Conservation (phyloP, 1,140 invertebrate genomes). For the Tachypleus tridentatus region DNA sequence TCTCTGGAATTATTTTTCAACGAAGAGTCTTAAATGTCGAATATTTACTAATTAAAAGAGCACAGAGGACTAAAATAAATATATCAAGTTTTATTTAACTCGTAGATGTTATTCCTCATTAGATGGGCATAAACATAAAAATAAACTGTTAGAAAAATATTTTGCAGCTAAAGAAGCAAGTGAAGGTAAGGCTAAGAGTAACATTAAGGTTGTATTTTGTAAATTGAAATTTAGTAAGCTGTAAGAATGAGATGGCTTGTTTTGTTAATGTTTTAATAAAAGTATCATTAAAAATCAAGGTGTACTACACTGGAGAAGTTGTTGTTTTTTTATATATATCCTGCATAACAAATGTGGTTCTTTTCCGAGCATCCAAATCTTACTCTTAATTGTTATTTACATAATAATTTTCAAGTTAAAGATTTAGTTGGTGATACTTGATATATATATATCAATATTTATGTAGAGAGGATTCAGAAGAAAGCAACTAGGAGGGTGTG, state of each 20-base stretch:
- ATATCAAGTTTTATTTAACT: too few species aligned
- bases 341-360: background rate
- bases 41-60: too few species aligned
- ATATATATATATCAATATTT: too few species aligned
- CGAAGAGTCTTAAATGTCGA: too few species aligned
- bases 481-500: too few species aligned
- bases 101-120: too few species aligned
- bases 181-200: slow-evolving; percentile 12
- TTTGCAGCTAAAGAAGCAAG: slow-evolving; percentile 16
- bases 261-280: background rate
- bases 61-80: too few species aligned
- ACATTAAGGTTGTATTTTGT: background rate
- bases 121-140: background rate
- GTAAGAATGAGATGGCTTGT: background rate
- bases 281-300: background rate
- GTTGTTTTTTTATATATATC: background rate
- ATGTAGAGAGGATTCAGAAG: too few species aligned
- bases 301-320: background rate
- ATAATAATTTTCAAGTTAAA: too few species aligned
- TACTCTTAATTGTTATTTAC: too few species aligned
- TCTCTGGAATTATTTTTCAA: too few species aligned
- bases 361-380: background rate
- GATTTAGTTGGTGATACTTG: too few species aligned
- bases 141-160: slow-evolving; percentile 15
- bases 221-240: background rate